Base-by-base conservation (phyloP, 1,140 invertebrate genomes). In the Drosophila rhopaloa region DNA sequence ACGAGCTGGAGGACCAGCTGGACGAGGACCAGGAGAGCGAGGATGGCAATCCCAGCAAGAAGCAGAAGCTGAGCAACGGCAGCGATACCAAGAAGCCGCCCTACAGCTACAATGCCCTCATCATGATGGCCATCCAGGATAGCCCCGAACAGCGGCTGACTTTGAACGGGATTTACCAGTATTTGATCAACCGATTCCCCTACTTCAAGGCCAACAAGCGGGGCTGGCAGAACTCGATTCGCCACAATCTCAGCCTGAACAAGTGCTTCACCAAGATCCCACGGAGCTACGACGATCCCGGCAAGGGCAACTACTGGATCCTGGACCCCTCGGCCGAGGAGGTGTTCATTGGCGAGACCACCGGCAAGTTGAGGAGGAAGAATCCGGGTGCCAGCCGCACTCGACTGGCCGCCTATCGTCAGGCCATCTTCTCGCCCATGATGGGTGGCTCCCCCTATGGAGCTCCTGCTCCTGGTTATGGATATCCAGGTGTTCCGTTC, bases 211-310 rank as follows among this genome's bases (percentile, higher is more conserved):
- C 98, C 85, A 99, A 99, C 93, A 99, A 99, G 88, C 98, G 99
- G 89, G 98, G 98, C 10, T 99, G 99, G 99, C 99, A 99, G 92
- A 99, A 99, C 91, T 99, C 98, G 0, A 99, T 99, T 61, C 94
- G 99, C 9, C 99, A 99, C 93, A 99, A 99, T 92, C 93, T 99
- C 4, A 97, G 96, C 80, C 93, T 99, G 76, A 99, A 99, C 93
- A 99, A 99, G 93, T 99, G 98, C 91, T 99, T 99, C 92, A 97
- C 99, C 1, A 99, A 99, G 94, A 97, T 98, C 1, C 97, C 97
- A 0, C 93, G 97, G 16, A 97, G 98, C 89, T 98, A 98, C 92
- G 97, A 98, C 91, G 97, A 98, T 90, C 98, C 97, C 0, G 97
- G 97, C 16, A 98, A 98, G 92, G 98, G 98, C 1, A 98, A 98